Base-by-base conservation (phyloP, 2,113 vertebrate genomes). In the Scartelaos histophorus region DNA sequence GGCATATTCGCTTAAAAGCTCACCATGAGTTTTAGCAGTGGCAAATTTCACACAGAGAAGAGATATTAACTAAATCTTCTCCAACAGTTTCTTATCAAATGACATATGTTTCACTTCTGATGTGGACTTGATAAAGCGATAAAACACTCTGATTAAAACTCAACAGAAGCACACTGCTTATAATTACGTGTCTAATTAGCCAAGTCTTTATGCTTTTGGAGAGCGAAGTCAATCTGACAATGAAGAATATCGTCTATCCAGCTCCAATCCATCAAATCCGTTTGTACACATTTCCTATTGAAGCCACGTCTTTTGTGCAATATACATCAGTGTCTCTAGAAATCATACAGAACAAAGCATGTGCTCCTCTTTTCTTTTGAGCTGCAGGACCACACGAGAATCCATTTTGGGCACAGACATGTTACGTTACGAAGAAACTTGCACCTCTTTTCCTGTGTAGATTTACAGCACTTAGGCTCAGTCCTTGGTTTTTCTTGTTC, bases 171-270 rank as follows among this genome's bases (percentile, higher is more conserved):
- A 38, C 67, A 75, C 61, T 67, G 54, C 47, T 80, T 72, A 58
- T 75, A 75, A 83, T 78, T 78, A 76, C 57, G 70, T 53, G 53
- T 74, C 53, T 75, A 83, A 86, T 86, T 79, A 83, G 58, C 47
- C 61, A 70, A 13, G 75, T 51, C 49, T 69, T 69, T 45, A 56
- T 77, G 60, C 47, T 49, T 73, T 46, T 25, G 46, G 35, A 69
- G 67, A 46, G 61, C 60, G 60, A 51, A 68, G 74, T 71, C 49
- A 56, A 43, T 66, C 17, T 79, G 67, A 73, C 47, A 11, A 43
- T 51, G 25, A 67, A 66, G 77, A 80, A 64, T 72, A 35, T 29
- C 34, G 58, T 61, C 25, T 65, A 54, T 74, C 61, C 58, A 67
- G 70, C 49, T 66, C 49, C 21, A 60, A 49, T 72, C 61, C 47